Conservation (phyloP, 2,113 vertebrate species). For the Oenanthe melanoleuca region DNA sequence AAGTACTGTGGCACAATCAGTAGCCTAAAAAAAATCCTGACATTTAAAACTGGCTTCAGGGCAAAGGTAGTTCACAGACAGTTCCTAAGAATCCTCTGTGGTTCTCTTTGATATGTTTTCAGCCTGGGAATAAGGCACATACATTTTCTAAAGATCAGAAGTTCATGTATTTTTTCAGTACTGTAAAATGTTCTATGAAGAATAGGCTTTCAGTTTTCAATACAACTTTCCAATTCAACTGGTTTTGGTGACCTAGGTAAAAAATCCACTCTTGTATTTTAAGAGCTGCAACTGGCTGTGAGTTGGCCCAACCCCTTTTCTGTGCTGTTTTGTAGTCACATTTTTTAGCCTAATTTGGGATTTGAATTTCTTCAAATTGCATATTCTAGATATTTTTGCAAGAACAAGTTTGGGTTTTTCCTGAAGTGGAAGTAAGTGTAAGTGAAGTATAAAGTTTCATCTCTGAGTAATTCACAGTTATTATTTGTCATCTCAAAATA, state of each 20-base stretch:
- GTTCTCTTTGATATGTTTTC: background rate
- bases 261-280: background rate
- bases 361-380: background rate
- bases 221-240: background rate
- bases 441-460: background rate
- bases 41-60: background rate
- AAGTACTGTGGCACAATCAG: background rate
- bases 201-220: background rate
- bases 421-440: background rate
- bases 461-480: background rate
- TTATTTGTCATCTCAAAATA: background rate
- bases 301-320: background rate
- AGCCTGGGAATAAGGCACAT: background rate
- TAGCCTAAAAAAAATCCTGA: background rate
- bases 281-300: background rate
- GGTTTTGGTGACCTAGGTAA: background rate
- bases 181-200: background rate
- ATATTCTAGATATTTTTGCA: background rate
- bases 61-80: background rate
- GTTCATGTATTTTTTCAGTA: background rate
- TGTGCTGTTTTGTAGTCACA: background rate
- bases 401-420: background rate
- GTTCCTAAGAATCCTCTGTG: background rate
- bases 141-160: slow-evolving; percentile 10
- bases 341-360: background rate